Base-by-base conservation (phyloP, 2,113 vertebrate genomes). In the Neotragus moschatus region DNA sequence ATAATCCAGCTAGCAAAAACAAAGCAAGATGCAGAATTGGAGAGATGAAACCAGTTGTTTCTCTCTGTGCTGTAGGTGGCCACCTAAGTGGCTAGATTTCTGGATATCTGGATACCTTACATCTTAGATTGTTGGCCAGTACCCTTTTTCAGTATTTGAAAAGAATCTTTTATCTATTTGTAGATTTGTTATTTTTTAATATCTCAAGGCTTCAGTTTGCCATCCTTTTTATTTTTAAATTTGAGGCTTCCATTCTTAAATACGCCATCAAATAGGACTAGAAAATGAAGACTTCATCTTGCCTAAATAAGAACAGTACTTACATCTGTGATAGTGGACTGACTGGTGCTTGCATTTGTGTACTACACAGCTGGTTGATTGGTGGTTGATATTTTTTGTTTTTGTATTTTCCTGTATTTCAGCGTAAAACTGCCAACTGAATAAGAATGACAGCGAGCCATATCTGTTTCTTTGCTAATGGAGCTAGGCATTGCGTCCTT, bases 141-240 rank as follows among this genome's bases (percentile, higher is more conserved):
- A 82, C 87, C 36, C n/a, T 80, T 80, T 88, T 95, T 84, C 11
- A n/a, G 33, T 73, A 63, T 56, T 81, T 95, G 60, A n/a, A 95
- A 94, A 93, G 51, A 88, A 66, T 88, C 28, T 95, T 95, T 79
- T 87, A 79, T 66, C 45, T 91, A 12, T 81, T 88, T 92, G 36
- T 82, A 93, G 79, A 36, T 39, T 90, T 93, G 33, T 92, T 92
- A 28, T 81, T 88, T 88, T 75, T 93, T 90, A 81, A n/a, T 92
- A 79, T 90, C n/a, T 77, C 43, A 75, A 36, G 15, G 14, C 21
- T 91, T 97, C 15, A 66, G 81, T 85, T 94, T 91, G 26, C 55
- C 33, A 94, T 39, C 15, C 58, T 95, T 73, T 90, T 90, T 93
- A 88, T 43, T 80, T 97, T 95, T 90, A 93, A 95, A 84, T 92